Evolutionary conservation across 2,888 invertebrate genomes (phyloP).

Genomic region (Hermaeophaga mercurialis): DNA sequence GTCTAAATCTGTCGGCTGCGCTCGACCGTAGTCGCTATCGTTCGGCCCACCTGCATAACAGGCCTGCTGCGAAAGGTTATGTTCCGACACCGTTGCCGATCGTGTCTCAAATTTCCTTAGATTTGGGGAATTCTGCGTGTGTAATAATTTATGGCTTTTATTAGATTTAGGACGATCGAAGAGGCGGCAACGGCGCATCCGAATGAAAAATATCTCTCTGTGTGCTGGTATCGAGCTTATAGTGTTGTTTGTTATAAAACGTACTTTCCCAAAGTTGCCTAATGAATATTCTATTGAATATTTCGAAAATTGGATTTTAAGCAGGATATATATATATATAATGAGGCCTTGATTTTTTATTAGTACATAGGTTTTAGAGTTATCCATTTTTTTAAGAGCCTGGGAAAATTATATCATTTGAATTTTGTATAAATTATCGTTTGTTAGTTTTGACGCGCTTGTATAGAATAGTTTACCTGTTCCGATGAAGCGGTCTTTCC

Average conservation of each 20-base stretch:
- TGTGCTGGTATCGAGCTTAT: conserved; percentile 32
- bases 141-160: neutral
- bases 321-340: conserved; percentile 21
- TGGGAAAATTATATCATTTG: neutral
- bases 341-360: conserved; percentile 20
- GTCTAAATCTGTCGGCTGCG: conserved; percentile 50
- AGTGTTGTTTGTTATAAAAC: conserved; percentile 34
- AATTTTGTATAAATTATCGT: neutral
- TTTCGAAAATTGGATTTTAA: conserved; percentile 31
- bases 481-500: conserved; percentile 25
- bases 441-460: conserved; percentile 7
- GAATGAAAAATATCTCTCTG: conserved; percentile 35
- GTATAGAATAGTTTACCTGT: conserved; percentile 12
- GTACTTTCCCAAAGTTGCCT: conserved; percentile 36
- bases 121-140: neutral
- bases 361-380: conserved; percentile 1
- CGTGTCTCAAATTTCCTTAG: neutral
- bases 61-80: conserved; percentile 55
- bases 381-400: neutral
- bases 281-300: conserved; percentile 32
- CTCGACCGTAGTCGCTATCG: conserved; percentile 53
- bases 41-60: conserved; percentile 62
- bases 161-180: neutral
- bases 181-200: conserved; percentile 14
- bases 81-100: conserved; percentile 37